phyloP scores from a whole-genome alignment of 1,140 invertebrate species.

The Zophobas atratus region DNA sequence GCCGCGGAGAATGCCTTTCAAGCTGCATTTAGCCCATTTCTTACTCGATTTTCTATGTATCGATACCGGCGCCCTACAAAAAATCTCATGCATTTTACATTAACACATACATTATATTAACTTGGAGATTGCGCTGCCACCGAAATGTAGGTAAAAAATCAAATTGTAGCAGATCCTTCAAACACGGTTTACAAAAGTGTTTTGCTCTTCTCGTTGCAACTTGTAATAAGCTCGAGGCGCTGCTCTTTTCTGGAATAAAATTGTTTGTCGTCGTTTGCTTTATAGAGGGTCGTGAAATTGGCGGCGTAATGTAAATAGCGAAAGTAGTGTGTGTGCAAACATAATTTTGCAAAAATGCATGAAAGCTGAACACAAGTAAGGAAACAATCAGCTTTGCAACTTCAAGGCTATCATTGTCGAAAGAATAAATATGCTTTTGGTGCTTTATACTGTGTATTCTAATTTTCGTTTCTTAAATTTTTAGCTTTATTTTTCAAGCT shows the following conservation, averaged over 20 bases:
- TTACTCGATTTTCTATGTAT: slow-evolving; percentile 6
- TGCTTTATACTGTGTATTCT: too few species aligned
- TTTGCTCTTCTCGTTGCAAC: background rate
- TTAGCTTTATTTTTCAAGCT: too few species aligned
- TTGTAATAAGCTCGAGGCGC: background rate
- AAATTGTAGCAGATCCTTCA: background rate
- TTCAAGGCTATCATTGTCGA: too few species aligned
- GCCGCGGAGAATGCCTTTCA: slow-evolving; percentile 3
- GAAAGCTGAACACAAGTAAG: too few species aligned
- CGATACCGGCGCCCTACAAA: background rate
- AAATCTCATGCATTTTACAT: slow-evolving; percentile 24
- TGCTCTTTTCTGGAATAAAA: background rate
- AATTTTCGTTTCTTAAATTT: too few species aligned
- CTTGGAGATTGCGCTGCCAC: background rate
- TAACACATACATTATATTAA: slow-evolving; percentile 23
- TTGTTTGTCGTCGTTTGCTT: background rate
- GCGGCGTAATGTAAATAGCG: background rate
- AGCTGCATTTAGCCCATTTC: slow-evolving; percentile 27
- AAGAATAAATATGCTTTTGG: too few species aligned
- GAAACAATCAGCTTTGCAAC: too few species aligned
- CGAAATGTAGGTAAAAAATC: background rate
- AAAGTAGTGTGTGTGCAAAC: background rate
- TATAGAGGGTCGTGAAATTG: background rate
- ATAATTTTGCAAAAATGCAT: too few species aligned
- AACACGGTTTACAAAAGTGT: background rate